Base-by-base conservation (phyloP, 1,140 invertebrate species). In the Euwallacea fornicatus region DNA sequence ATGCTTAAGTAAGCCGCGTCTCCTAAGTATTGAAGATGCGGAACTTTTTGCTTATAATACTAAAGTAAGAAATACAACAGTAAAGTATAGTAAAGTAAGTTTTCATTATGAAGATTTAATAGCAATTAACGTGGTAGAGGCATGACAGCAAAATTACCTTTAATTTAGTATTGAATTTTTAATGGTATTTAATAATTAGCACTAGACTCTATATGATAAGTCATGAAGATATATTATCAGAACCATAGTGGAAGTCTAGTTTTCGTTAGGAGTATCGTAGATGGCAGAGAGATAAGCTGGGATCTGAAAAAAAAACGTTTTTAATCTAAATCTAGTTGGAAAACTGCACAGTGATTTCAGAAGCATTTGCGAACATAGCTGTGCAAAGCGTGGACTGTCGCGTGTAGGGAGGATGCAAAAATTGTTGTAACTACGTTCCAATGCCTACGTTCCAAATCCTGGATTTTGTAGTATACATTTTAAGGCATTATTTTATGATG, bases 271-370 rank as follows among this genome's bases (percentile, higher is more conserved):
- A 11, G 42, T 21, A 42, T 60, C 58, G 16, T 60, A 41, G 7
- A 60, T 8, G 42, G 16, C 58, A 60, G 58, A 33, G 8, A 60
- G 2, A 41, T 60, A 60, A 60, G 58, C 42, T 16, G 58, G 58
- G 42, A 42, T 41, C 42, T 41, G 21, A 41, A 43, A 66, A 66
- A 54, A 54, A 41, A 7, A 50, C 6, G 13, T 50, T 50, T 13
- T 50, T n/a, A n/a, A n/a, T n/a, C n/a, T n/a, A n/a, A 50, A 50
- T 50, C 13, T 50, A 10, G 1, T 50, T 13, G 13, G 1, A 50
- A 50, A 13, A 50, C 9, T 6, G 6, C 13, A 11, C 0, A 50
- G 13, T 50, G 13, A 11, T 50, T 50, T 10, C 46, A 10, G 46
- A 50, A 11, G 46, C 6, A 13, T 50, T 50, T 50, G 2, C 46